Evolutionary conservation across 2,797 vertebrate species (phyloP), one percentile per base, ranked within the genome.

Genomic region (Danio aesculapii): DNA sequence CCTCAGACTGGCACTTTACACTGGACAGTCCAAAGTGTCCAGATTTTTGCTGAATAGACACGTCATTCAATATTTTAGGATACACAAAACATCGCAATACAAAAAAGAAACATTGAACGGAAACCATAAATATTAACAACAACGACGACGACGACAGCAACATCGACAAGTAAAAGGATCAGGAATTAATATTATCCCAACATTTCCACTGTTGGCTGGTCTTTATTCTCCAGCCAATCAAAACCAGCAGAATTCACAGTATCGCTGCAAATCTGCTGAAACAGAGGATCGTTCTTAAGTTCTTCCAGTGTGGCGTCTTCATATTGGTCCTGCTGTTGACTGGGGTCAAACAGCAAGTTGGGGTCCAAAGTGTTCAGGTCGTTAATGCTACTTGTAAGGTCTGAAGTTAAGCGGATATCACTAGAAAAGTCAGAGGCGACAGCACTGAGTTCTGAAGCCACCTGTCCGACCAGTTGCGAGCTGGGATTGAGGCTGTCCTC

Each of bases 201-300:
- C 98, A 97, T 97, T 93, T 96, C 96, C 91, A 97, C 95, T 83
- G 97, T 93, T 86, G 98, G 93, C 90, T 99, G 97, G 94, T 99
- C 98, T 93, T 99, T 99, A 92, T 95, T 99, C 89, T 99, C 98
- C 87, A 99, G 94, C 98, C 98, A 99, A 85, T 99, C 98, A 85
- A 99, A 98, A 88, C 96, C 96, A 79, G 96, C 91, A 49, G 97
- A 91, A 91, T 94, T 97, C 67, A 96, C 94, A 66, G 96, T 93
- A 88, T 99, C 97, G 79, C 92, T 96, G 93, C 96, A 96, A 81
- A 99, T 98, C 85, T 99, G 98, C 87, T 99, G 96, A 92, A 99
- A 99, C 86, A 99, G 94, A 10, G 94, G 94, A 88, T 99, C 96
- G 16, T 96, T 97, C 91, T 96, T 97, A 87, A 99, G 87, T 89